Base-by-base conservation (phyloP, 2,113 vertebrate species). In the Notiomystis cincta region DNA sequence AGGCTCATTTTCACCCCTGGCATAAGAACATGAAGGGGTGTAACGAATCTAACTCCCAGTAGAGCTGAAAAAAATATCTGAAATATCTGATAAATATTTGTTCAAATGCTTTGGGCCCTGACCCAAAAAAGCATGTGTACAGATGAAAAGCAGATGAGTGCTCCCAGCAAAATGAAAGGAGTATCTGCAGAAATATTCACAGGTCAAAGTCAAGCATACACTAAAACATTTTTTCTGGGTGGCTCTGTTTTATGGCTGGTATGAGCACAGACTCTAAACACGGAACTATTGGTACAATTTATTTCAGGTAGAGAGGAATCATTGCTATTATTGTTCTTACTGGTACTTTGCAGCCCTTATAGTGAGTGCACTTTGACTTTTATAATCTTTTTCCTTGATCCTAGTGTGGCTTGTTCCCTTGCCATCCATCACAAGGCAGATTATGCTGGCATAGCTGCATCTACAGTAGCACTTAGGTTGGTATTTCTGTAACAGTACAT, bases 81-180 rank as follows among this genome's bases (percentile, higher is more conserved):
- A 95, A 96, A 95, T 89, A 89, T 67, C 64, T 78, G 77, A 92
- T 81, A 96, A 94, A 95, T 95, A 92, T 95, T 94, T 97, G 95
- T 82, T 94, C 69, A 91, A 95, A 96, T 91, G 44, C 61, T 96
- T 94, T 94, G 77, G 69, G 69, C 83, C 76, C 47, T 94, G 81
- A 94, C 87, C 72, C 82, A 97, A 38, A 60, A 89, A 95, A 89
- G 40, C n/a, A 45, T 91, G 67, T 82, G 31, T 84, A 90, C 28
- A 75, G 80, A 83, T 35, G 44, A 94, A 94, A 95, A 91, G 48
- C 65, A 87, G 87, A 77, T 67, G 86, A 92, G 18, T 53, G 70
- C 54, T 83, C 30, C 51, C 13, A 82, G 65, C 42, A 78, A 92
- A 95, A 93, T 70, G 61, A 95, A 94, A 95, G 27, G 30, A 89